Conservation (phyloP, 2,113 vertebrate species). For the Malurus alboscapulatus region DNA sequence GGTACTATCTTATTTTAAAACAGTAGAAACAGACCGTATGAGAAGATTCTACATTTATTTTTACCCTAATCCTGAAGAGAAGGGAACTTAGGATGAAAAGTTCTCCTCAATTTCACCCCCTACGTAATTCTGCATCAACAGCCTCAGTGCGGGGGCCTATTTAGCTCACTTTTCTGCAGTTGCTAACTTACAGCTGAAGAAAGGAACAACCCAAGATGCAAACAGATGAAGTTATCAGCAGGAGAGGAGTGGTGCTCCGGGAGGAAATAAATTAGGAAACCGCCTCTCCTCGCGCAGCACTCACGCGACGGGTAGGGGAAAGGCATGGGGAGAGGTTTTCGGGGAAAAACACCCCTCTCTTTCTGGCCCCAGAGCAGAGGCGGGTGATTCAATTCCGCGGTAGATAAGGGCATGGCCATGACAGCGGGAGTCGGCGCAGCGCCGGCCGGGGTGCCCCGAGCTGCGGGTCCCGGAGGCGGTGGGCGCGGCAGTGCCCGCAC, state of each 20-base stretch:
- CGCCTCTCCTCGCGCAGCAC: neutral
- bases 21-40: neutral
- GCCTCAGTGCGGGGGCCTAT: neutral
- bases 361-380: rapidly evolving
- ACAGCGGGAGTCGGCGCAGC: neutral
- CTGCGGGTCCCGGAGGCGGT: neutral
- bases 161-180: neutral
- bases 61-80: neutral
- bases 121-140: neutral
- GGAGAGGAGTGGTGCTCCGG: neutral
- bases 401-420: neutral
- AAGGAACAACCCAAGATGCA: neutral
- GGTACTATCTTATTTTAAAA: neutral
- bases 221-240: neutral
- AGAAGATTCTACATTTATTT: neutral
- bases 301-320: too few species aligned
- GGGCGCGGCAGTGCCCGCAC: neutral
- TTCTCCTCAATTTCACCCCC: neutral
- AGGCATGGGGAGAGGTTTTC: rapidly evolving
- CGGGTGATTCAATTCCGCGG: neutral
- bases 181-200: neutral
- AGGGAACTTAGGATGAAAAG: neutral
- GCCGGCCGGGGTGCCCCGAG: too few species aligned
- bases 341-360: neutral
- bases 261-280: too few species aligned